Evolutionary conservation across 2,888 invertebrate genomes (phyloP).

Genomic region (Bellardia bayeri): DNA sequence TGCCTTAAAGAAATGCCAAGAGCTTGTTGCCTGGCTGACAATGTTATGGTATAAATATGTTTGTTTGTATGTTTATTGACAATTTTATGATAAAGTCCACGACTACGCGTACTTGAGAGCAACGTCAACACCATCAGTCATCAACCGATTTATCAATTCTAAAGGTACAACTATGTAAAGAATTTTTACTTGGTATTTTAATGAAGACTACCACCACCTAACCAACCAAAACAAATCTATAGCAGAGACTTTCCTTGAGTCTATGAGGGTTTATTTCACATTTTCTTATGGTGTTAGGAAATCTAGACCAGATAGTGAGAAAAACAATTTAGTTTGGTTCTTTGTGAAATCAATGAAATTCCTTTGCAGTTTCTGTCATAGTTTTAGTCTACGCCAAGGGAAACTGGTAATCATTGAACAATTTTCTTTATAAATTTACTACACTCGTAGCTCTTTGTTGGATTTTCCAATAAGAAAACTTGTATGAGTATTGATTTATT

Average conservation of each 20-base stretch:
- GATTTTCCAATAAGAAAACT: slow-evolving; percentile 16
- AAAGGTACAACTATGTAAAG: slow-evolving; percentile 8
- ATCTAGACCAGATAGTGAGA: neutral
- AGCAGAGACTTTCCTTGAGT: neutral
- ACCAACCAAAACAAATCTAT: neutral
- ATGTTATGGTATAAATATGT: slow-evolving; percentile 55
- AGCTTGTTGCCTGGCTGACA: slow-evolving; percentile 1
- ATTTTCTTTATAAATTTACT: slow-evolving; percentile 34
- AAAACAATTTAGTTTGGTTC: slow-evolving; percentile 1
- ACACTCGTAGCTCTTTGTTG: neutral
- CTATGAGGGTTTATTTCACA: slow-evolving; percentile 30
- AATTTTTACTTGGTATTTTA: slow-evolving; percentile 33
- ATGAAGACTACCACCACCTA: neutral
- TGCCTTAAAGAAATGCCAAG: slow-evolving; percentile 38
- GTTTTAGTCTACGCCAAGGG: slow-evolving; percentile 11
- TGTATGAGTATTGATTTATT: slow-evolving; percentile 29
- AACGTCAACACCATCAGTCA: slow-evolving; percentile 20
- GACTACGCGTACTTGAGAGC: neutral
- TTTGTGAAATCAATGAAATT: slow-evolving; percentile 58
- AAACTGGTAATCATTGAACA: slow-evolving; percentile 44
- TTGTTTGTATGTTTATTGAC: slow-evolving; percentile 24
- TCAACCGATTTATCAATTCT: neutral
- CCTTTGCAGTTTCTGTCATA: slow-evolving; percentile 11
- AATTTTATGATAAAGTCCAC: slow-evolving; percentile 39
- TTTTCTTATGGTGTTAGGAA: neutral